Base-by-base conservation (phyloP, 2,888 invertebrate genomes). In the Lycaena phlaeas region DNA sequence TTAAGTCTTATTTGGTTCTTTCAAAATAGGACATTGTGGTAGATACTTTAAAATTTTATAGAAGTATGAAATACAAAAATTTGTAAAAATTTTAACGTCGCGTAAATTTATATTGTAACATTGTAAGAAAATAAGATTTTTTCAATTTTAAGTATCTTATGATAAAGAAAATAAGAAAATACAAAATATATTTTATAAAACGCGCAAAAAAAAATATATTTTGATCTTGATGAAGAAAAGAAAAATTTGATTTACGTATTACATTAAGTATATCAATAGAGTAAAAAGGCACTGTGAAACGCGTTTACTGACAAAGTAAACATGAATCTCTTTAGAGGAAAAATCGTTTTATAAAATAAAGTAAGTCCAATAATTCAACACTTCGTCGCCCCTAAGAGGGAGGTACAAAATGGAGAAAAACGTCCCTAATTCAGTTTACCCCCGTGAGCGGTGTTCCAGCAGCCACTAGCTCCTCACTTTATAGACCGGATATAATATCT, bases 341-440 rank as follows among this genome's bases (percentile, higher is more conserved):
- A 68, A 71, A 70, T 73, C 70, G 68, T 68, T 76, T 76, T 70
- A 72, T 74, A 76, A 75, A 78, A 77, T 76, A 77, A 78, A 82
- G 73, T 72, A 71, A 74, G 63, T 72, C 71, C 68, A 71, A 79
- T 79, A 81, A 77, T 76, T 81, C 78, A 75, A 68, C 76, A 74
- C 73, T 75, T 73, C 72, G 68, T 52, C 64, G 67, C 65, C 72
- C 65, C 68, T 72, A 62, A 68, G 66, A 66, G 70, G 64, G 62
- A 70, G 64, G 68, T 72, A 71, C 70, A 75, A 76, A 78, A 76
- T 68, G 72, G 67, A 70, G 77, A 76, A 77, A 79, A 81, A 76
- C 68, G 74, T 61, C 65, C 64, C 67, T 78, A 78, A 81, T 77
- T 79, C 76, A 76, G 76, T 82, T 81, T 78, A 66, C 64, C 64